Conservation (phyloP, 2,113 vertebrate genomes). For the Macquaria ambigua region DNA sequence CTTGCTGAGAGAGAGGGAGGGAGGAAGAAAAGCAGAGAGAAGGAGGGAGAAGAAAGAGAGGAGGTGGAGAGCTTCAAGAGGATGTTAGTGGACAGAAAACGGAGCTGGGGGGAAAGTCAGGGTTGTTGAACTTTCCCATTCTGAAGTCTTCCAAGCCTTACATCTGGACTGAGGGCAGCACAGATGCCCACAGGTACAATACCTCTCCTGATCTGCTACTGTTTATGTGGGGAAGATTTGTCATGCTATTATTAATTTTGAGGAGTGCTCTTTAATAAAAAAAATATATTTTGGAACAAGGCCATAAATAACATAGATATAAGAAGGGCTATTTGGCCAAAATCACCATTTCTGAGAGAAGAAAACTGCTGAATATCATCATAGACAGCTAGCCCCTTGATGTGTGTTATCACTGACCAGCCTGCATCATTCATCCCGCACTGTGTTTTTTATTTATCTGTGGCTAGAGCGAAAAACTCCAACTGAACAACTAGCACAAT, state of each 20-base stretch:
- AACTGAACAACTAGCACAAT: conserved; percentile 17
- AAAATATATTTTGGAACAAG: not conserved
- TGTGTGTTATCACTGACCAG: conserved; percentile 33
- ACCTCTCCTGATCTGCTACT: conserved; percentile 21
- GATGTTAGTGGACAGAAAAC: conserved; percentile 30
- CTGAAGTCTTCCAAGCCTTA: conserved; percentile 4
- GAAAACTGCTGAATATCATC: conserved; percentile 18
- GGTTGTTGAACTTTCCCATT: not conserved
- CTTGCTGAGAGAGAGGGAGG: conserved; percentile 21
- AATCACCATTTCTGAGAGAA: conserved; percentile 20
- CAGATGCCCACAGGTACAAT: conserved; percentile 42
- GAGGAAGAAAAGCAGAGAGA: not conserved
- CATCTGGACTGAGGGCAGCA: conserved; percentile 17
- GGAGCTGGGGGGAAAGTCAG: conserved; percentile 3
- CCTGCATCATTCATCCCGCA: conserved; percentile 15
- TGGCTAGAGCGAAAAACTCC: conserved; percentile 14
- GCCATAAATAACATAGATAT: not conserved
- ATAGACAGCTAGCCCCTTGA: not conserved
- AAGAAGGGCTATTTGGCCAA: not conserved
- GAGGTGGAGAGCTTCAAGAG: conserved; percentile 8
- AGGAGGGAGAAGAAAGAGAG: not conserved
- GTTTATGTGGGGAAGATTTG: conserved; percentile 26
- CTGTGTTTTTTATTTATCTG: conserved; percentile 41
- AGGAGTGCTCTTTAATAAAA: conserved; percentile 10
- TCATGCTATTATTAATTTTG: conserved; percentile 12